A percentile compares a stretch with the other conserved stretches of the same genome.
Evolutionary conservation across 2,888 invertebrate species (phyloP).

Genomic region (Rhagophthalmus giganteus): DNA sequence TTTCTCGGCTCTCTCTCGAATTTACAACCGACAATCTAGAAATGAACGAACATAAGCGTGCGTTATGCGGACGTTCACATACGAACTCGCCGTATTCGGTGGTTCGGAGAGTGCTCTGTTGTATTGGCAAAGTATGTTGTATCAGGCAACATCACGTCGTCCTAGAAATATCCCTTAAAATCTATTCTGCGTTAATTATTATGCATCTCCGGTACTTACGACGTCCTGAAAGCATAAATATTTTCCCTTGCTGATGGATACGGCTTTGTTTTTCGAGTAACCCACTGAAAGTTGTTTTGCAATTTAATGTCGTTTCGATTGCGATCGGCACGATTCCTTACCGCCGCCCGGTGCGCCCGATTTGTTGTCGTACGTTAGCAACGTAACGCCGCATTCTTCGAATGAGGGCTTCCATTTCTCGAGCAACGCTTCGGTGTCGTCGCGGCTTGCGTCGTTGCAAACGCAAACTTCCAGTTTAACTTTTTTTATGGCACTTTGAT

Average conservation of each 20-base stretch:
- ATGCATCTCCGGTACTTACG: constrained; percentile 52
- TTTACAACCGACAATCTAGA: constrained; percentile 63
- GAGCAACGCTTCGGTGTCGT: constrained; percentile 60
- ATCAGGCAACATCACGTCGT: constrained; percentile 72
- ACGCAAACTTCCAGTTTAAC: constrained; percentile 66
- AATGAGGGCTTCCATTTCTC: constrained; percentile 61
- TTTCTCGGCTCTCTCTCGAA: constrained; percentile 63
- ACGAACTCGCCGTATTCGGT: constrained; percentile 57
- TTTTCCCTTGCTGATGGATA: constrained; percentile 63
- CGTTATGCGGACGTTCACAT: too few relatives aligned
- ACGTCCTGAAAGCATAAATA: constrained; percentile 82
- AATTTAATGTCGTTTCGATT: too few relatives aligned
- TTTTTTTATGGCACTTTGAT: constrained; percentile 58
- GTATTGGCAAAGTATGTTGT: constrained; percentile 65
- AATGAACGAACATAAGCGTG: too few relatives aligned
- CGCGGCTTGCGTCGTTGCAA: constrained; percentile 71
- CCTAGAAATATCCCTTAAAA: constrained; percentile 53
- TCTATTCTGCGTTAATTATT: too few relatives aligned
- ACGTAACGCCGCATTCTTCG: constrained; percentile 51
- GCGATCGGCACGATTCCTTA: too few relatives aligned
- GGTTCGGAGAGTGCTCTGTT: constrained; percentile 57
- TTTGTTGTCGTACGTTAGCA: constrained; percentile 54
- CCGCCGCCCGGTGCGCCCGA: constrained; percentile 58
- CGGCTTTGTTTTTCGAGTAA: constrained; percentile 72
- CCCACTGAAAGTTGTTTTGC: constrained; percentile 65